Evolutionary conservation across 2,113 vertebrate genomes (phyloP).

Genomic region (Shinisaurus crocodilurus): DNA sequence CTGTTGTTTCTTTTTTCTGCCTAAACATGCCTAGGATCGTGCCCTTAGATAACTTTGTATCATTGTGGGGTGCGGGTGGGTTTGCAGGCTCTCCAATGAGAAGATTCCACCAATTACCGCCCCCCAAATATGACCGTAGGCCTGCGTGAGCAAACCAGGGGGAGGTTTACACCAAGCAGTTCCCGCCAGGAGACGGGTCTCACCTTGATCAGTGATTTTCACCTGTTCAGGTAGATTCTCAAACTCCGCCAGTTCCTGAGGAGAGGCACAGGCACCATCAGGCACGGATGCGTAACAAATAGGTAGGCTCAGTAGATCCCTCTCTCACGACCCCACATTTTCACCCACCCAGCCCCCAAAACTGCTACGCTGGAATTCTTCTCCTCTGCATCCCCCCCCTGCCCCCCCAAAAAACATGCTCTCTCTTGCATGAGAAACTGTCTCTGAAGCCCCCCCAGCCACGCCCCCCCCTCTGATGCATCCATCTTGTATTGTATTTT

Average conservation of each 20-base stretch:
- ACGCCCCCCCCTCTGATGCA: too few relatives aligned
- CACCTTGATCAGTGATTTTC: conserved; percentile 8
- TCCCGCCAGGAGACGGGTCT: neutral
- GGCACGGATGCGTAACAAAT: fast-evolving
- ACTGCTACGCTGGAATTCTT: neutral
- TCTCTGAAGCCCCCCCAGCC: too few relatives aligned
- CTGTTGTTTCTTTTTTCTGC: too few relatives aligned
- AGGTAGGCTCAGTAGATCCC: fast-evolving
- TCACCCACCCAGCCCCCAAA: neutral
- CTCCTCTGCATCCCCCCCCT: neutral
- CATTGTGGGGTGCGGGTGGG: too few relatives aligned
- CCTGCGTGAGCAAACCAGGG: neutral
- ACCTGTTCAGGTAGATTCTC: conserved; percentile 24
- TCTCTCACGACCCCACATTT: too few relatives aligned
- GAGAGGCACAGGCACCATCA: neutral
- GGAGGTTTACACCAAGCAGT: neutral
- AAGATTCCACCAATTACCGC: neutral
- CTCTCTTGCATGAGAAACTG: neutral
- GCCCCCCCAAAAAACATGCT: conserved; percentile 45
- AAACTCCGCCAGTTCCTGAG: conserved; percentile 40
- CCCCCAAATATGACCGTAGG: neutral
- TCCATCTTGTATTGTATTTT: too few relatives aligned
- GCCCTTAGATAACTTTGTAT: too few relatives aligned
- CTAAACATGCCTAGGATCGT: too few relatives aligned
- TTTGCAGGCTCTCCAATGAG: too few relatives aligned